phyloP scores from a whole-genome alignment of 2,113 vertebrate species.

The Ibidorhyncha struthersii region DNA sequence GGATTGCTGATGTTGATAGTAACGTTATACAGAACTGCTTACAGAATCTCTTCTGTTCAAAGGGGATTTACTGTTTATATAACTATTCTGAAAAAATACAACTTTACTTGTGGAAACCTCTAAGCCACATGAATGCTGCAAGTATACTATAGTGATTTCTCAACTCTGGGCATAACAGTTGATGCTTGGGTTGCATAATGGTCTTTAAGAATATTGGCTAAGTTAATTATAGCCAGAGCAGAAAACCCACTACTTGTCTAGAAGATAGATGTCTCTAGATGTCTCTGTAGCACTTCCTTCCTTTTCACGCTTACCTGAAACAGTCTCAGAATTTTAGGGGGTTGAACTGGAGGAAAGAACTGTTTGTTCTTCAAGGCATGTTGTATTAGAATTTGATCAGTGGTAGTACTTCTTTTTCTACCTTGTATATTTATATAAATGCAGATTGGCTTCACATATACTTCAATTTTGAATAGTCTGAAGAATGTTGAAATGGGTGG shows the following conservation, averaged over 20 bases:
- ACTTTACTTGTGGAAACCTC: neutral
- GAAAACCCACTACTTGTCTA: neutral
- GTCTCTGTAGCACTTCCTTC: neutral
- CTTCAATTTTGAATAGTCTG: constrained; percentile 24
- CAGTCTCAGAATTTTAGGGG: neutral
- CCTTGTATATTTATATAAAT: neutral
- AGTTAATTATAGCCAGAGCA: neutral
- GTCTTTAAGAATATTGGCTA: neutral
- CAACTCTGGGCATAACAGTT: neutral
- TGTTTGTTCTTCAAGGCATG: neutral
- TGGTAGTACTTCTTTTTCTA: neutral
- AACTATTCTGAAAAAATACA: neutral
- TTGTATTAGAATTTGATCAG: neutral
- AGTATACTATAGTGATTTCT: neutral
- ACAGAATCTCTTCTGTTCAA: neutral
- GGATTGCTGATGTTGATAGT: neutral
- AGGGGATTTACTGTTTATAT: neutral
- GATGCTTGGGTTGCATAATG: neutral
- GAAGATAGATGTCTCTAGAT: neutral
- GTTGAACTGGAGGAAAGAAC: neutral
- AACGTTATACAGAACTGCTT: neutral
- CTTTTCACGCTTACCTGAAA: neutral
- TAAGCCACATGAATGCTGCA: neutral
- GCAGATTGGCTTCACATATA: neutral
- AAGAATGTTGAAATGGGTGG: constrained; percentile 47